Conservation (phyloP, 2,113 vertebrate genomes). For the Vidua macroura region DNA sequence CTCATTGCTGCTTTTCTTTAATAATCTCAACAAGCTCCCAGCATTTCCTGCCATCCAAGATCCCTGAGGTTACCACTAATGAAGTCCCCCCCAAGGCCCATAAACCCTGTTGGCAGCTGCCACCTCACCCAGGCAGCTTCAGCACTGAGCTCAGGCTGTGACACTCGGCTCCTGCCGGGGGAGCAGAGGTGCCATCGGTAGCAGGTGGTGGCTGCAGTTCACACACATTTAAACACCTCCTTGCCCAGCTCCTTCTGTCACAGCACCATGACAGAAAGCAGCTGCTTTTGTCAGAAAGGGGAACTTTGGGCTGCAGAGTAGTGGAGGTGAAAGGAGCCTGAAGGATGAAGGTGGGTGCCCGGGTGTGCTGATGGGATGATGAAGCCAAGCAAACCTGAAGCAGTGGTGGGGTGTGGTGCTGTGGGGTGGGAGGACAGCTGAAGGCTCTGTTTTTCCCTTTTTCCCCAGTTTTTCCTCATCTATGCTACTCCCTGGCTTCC, state of each 20-base stretch:
- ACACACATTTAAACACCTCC: neutral
- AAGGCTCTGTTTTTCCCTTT: neutral
- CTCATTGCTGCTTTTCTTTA: neutral
- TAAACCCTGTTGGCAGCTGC: neutral
- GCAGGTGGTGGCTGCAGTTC: neutral
- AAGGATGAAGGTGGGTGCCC: accelerated
- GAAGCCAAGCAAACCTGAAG: neutral
- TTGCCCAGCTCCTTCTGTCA: accelerated
- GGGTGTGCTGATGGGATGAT: neutral
- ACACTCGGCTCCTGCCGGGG: accelerated
- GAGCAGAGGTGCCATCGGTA: accelerated
- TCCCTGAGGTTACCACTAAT: neutral
- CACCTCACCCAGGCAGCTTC: neutral
- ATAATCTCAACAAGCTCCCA: neutral
- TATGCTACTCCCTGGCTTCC: accelerated
- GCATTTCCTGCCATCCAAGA: neutral
- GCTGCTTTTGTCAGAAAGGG: neutral
- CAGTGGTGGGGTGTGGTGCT: accelerated
- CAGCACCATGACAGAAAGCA: accelerated
- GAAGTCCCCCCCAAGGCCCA: neutral
- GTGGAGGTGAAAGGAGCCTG: accelerated
- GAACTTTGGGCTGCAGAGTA: accelerated
- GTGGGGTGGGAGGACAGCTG: neutral
- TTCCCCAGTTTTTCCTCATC: neutral
- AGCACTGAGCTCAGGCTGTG: accelerated